phyloP scores from a whole-genome alignment of 2,888 invertebrate species.

The Volucella inanis region DNA sequence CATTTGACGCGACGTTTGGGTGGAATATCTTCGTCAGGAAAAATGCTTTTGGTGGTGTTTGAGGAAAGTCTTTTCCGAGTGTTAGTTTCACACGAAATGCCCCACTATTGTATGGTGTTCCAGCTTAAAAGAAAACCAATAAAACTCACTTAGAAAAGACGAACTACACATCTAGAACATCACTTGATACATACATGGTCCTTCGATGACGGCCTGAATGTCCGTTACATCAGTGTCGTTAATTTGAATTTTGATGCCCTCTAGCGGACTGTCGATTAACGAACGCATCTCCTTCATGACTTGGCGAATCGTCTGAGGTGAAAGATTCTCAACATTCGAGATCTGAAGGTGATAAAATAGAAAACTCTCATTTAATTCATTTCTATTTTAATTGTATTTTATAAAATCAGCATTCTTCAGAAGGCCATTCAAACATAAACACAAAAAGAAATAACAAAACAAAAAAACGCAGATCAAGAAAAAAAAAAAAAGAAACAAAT shows the following conservation, averaged over 20 bases:
- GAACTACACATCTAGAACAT: background rate
- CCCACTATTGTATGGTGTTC: constrained; percentile 95
- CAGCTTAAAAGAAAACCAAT: constrained; percentile 84
- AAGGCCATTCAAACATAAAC: constrained; percentile 22
- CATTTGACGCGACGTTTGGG: constrained; percentile 96
- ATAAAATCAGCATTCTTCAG: constrained; percentile 10
- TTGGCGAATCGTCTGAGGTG: constrained; percentile 94
- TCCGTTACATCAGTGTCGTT: constrained; percentile 97
- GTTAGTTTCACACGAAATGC: constrained; percentile 94
- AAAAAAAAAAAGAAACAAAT: constrained; percentile 20
- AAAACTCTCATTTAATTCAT: background rate
- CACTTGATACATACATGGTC: constrained; percentile 86
- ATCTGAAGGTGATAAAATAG: constrained; percentile 84
- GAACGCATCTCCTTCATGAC: constrained; percentile 95
- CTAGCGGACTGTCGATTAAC: constrained; percentile 91
- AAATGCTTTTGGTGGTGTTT: constrained; percentile 94
- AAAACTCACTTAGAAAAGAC: background rate
- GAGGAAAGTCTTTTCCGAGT: constrained; percentile 96
- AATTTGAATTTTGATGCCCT: constrained; percentile 94
- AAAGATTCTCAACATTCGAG: constrained; percentile 97
- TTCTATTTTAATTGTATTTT: background rate
- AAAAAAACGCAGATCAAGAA: background rate
- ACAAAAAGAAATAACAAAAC: constrained; percentile 27
- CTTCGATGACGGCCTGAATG: constrained; percentile 95
- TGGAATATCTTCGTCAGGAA: constrained; percentile 98